phyloP scores from a whole-genome alignment of 2,797 vertebrate species.

The Heteromormyrus szaboi region DNA sequence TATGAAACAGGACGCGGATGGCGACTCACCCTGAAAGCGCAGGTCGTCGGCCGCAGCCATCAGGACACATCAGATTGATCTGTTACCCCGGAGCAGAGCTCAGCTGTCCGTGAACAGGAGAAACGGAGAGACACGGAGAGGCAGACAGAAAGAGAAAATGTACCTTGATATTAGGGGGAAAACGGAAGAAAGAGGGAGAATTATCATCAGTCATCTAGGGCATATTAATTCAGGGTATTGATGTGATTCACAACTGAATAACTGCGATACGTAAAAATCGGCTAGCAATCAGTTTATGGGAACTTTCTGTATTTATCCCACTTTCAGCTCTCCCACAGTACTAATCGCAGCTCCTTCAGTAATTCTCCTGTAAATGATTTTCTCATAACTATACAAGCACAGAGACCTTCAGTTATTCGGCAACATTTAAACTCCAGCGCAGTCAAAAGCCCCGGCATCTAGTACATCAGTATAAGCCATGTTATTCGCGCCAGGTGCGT shows the following conservation, averaged over 20 bases:
- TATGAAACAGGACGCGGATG: background rate
- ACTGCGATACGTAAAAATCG: background rate
- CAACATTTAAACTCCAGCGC: background rate
- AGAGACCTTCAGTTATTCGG: background rate
- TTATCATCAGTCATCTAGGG: background rate
- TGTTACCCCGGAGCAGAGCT: background rate
- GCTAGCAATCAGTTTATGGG: background rate
- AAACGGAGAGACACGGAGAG: background rate
- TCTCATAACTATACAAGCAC: background rate
- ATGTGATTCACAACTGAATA: background rate
- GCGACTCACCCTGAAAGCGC: constrained; percentile 38
- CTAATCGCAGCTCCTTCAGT: background rate
- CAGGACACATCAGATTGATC: constrained; percentile 9
- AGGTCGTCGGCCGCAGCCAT: constrained; percentile 76
- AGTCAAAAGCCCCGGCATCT: background rate
- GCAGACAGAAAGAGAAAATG: background rate
- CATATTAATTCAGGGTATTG: background rate
- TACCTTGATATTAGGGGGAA: background rate
- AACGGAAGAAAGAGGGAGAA: background rate
- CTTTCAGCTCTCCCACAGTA: background rate
- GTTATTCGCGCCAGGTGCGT: background rate
- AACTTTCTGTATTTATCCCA: background rate
- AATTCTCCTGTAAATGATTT: background rate
- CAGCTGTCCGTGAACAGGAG: background rate
- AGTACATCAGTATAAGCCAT: background rate